Evolutionary conservation across 2,797 vertebrate species (phyloP).

Genomic region (Halcyon badia): DNA sequence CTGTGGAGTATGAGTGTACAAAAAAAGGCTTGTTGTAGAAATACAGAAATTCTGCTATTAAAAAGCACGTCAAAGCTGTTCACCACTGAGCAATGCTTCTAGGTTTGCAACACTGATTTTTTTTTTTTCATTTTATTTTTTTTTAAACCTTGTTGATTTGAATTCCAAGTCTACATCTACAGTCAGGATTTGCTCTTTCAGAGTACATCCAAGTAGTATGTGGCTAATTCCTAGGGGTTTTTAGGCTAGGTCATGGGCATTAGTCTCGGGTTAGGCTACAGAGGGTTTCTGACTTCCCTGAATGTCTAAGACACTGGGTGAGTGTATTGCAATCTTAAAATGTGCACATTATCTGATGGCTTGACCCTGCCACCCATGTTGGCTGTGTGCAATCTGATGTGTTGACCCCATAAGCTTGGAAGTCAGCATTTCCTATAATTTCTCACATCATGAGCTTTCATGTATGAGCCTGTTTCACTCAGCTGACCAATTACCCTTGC

Average conservation of each 20-base stretch:
- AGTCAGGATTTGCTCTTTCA: neutral
- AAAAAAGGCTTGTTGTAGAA: neutral
- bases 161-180: neutral
- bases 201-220: neutral
- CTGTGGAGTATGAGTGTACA: neutral
- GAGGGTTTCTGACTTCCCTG: neutral
- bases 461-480: neutral
- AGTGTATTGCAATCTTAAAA: neutral
- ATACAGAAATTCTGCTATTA: neutral
- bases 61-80: neutral
- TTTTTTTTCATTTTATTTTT: neutral
- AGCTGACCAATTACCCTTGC: neutral
- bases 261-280: neutral
- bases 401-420: neutral
- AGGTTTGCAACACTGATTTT: neutral
- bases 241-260: neutral
- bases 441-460: neutral
- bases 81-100: neutral
- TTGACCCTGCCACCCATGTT: neutral
- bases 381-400: too few relatives aligned
- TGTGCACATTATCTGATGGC: fast-evolving
- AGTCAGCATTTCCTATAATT: neutral
- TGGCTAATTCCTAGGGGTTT: neutral
- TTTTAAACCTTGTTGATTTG: neutral
- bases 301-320: neutral